A percentile compares a stretch with the other conserved stretches of the same genome.
Conservation (phyloP, 53 echinoderm and acorn worm genomes). For the Echinarachnius parma region DNA sequence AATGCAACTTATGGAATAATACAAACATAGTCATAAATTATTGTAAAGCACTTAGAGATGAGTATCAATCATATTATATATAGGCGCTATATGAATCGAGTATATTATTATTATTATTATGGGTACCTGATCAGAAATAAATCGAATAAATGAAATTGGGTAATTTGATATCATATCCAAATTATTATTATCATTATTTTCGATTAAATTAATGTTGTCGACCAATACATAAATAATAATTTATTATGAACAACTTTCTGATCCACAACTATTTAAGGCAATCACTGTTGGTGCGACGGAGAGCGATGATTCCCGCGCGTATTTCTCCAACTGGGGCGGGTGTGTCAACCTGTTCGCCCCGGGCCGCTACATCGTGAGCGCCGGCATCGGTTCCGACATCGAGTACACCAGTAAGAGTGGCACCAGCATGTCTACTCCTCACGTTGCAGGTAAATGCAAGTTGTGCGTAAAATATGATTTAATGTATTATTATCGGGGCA, state of each 20-base stretch:
- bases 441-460: constrained; percentile 46
- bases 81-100: no score
- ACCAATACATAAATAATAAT: no score
- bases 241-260: no score
- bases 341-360: constrained; percentile 88
- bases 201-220: background rate
- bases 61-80: no score
- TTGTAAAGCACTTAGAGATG: no score
- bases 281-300: constrained; percentile 79
- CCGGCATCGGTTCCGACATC: constrained; percentile 31
- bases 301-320: constrained; percentile 60
- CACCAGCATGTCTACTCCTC: constrained; percentile 59
- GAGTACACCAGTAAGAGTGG: constrained; percentile 68
- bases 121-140: no score
- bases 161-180: no score
- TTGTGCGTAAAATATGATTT: background rate
- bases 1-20: no score
- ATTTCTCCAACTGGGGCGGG: constrained; percentile 84
- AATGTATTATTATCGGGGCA: background rate
- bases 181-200: no score
- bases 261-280: constrained; percentile 50
- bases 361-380: constrained; percentile 64
- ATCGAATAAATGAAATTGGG: no score
- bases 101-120: no score
- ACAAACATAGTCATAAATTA: no score